Evolutionary conservation across 2,797 vertebrate genomes (phyloP), one percentile per base, ranked within the genome.

Genomic region (Sebastes nivosus): DNA sequence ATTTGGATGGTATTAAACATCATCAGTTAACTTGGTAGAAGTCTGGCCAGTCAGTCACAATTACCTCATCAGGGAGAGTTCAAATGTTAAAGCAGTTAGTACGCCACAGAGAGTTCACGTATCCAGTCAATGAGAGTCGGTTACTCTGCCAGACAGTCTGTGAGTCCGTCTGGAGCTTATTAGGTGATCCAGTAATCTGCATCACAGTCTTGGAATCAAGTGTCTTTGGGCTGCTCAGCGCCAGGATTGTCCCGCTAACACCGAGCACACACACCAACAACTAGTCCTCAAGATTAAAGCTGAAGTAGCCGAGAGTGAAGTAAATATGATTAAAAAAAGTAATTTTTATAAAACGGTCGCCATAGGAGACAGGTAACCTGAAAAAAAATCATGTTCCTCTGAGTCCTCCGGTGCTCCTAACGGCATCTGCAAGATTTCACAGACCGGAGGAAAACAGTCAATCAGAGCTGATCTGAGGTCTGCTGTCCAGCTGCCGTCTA

Each of bases 271-370:
- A 13, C 12, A n/a, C 18, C 22, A 24, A 38, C 11, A 24, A 0
- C 16, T 18, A 24, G n/a, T 55, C 54, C 54, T 55, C 20, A n/a
- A 55, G 0, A 55, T 22, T 24, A 38, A 38, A 38, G 36, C 36
- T 14, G 36, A 38, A 38, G 36, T 14, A 14, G 36, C 0, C 13
- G 0, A 0, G 36, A 38, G 0, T 38, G 36, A 0, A 38, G 36
- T 0, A 38, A 38, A 38, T 38, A 38, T 38, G 36, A 38, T 38
- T 38, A 2, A 36, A 36, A 36, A 36, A 6, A 38, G 36, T 38
- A 0, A 38, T 14, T 38, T 38, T 38, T 38, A 38, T 38, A 38
- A 38, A 38, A 36, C 32, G 32, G 30, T 32, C 8, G 8, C 30
- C 8, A 2, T 30, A 30, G 6, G 30, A 32, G 0, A 36, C 36